These are phyloP conservation scores for Furcifer pardalis DNA, from an alignment of 2,797 vertebrate species.

Conservation along the genomic window DNA sequence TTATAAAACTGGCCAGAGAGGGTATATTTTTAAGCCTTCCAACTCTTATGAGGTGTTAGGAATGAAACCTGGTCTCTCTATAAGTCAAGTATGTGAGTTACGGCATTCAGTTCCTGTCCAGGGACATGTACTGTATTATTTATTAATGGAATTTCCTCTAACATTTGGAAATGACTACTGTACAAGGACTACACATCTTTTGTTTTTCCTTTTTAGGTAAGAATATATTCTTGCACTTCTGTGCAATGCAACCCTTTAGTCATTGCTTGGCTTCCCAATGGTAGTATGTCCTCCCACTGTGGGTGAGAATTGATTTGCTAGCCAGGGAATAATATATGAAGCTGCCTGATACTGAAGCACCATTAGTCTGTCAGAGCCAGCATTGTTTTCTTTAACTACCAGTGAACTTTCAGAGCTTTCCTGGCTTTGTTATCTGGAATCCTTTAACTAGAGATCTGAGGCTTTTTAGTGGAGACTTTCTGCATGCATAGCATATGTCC, in stretches of 20 bases:
- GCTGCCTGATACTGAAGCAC: background rate
- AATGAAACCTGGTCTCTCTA: background rate
- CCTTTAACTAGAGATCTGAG: background rate
- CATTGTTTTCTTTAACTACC: background rate
- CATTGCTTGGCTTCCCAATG: background rate
- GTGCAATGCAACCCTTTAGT: background rate
- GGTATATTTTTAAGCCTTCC: background rate
- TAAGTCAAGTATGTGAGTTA: background rate
- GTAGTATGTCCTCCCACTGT: too few relatives aligned
- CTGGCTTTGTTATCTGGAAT: background rate
- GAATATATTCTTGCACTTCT: background rate
- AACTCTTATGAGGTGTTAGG: background rate
- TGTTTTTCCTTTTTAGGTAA: background rate
- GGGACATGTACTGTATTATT: background rate
- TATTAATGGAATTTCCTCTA: slow-evolving; percentile 4
- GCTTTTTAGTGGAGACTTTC: background rate
- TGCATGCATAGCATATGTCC: background rate
- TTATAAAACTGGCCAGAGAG: too few relatives aligned
- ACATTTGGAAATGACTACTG: background rate
- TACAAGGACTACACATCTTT: too few relatives aligned
- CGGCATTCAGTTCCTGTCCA: background rate
- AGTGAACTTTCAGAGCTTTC: background rate
- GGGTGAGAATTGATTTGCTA: background rate
- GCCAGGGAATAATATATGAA: background rate
- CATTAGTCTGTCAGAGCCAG: background rate